phyloP scores from a whole-genome alignment of 2,888 invertebrate species.

The Busseola fusca region DNA sequence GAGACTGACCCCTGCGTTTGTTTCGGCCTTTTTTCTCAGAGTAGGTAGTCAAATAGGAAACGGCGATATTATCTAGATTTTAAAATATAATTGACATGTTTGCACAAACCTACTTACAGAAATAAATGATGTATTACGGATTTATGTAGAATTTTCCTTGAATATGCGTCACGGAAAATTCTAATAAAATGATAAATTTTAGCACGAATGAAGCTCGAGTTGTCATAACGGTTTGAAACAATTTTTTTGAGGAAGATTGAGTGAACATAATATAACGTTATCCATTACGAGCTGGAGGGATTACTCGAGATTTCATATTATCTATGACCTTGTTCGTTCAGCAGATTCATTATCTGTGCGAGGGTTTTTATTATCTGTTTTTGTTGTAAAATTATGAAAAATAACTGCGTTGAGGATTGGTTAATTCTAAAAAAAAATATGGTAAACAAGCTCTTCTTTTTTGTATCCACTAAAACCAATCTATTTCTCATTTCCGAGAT shows the following conservation, averaged over 20 bases:
- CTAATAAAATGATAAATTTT: neutral
- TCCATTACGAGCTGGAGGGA: slow-evolving; percentile 46
- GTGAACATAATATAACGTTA: slow-evolving; percentile 53
- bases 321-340: slow-evolving; percentile 51
- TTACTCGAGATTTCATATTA: slow-evolving; percentile 58
- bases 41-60: too few species aligned
- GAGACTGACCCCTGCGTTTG: too few species aligned
- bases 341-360: slow-evolving; percentile 47
- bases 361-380: slow-evolving; percentile 37
- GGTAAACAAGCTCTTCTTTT: neutral
- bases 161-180: neutral
- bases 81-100: too few species aligned
- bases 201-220: neutral
- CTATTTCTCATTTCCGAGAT: slow-evolving; percentile 8
- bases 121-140: too few species aligned
- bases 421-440: slow-evolving; percentile 7
- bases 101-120: too few species aligned
- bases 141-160: too few species aligned
- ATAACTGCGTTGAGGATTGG: neutral
- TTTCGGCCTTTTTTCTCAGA: too few species aligned
- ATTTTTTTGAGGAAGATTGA: slow-evolving; percentile 50
- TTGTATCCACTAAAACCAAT: slow-evolving; percentile 11
- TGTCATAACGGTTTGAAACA: slow-evolving; percentile 30
- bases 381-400: slow-evolving; percentile 24
- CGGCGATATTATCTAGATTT: too few species aligned